Percentiles rank a stretch among this genome's conserved stretches.
These are phyloP conservation scores for Drosophila bocki DNA, from an alignment of 1,140 invertebrate genomes.

Conservation along the genomic window DNA sequence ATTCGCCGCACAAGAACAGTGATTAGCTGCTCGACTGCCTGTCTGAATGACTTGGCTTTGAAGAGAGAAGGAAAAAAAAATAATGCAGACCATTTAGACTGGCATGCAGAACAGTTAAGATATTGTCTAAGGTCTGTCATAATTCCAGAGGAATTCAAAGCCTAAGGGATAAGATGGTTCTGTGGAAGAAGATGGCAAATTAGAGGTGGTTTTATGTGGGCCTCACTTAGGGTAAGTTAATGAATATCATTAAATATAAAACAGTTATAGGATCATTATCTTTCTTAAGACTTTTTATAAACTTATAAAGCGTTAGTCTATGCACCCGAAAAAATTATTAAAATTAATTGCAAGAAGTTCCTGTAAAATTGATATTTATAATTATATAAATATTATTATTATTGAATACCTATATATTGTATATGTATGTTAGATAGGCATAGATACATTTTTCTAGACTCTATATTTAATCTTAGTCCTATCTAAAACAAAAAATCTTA, in stretches of 20 bases:
- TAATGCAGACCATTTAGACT: constrained; percentile 36
- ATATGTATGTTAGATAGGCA: too few species aligned
- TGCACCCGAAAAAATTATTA: not conserved
- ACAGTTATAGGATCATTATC: not conserved
- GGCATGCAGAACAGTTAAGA: constrained; percentile 46
- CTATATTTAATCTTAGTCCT: not conserved
- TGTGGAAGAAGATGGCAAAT: not conserved
- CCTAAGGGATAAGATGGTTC: not conserved
- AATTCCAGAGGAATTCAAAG: not conserved
- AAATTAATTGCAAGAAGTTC: not conserved
- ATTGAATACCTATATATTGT: not conserved
- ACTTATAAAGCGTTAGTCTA: not conserved
- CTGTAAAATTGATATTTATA: not conserved
- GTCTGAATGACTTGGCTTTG: constrained; percentile 11
- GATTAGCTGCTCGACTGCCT: constrained; percentile 49
- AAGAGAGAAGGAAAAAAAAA: constrained; percentile 9
- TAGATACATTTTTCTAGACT: not conserved
- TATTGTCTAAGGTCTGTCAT: constrained; percentile 16
- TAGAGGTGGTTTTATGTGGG: not conserved
- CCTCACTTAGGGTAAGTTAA: not conserved
- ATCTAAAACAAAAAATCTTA: not conserved
- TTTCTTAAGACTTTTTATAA: not conserved
- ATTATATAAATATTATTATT: not conserved
- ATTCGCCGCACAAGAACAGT: constrained; percentile 57
- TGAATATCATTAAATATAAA: not conserved